phyloP scores from a whole-genome alignment of 2,888 invertebrate genomes.

The Zelleria hepariella region DNA sequence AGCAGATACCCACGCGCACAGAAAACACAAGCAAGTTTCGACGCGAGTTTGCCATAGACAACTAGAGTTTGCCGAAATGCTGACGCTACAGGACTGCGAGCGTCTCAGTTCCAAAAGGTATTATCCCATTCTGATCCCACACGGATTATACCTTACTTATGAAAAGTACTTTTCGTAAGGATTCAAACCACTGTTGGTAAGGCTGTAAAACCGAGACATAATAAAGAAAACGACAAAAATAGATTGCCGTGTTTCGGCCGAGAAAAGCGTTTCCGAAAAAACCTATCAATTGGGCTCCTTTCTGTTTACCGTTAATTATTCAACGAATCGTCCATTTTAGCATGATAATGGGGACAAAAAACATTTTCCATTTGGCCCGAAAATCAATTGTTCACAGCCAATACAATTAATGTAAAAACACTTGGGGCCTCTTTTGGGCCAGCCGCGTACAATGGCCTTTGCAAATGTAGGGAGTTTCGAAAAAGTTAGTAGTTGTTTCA shows the following conservation, averaged over 20 bases:
- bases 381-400: background rate
- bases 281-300: background rate
- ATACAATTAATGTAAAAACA: conserved; percentile 5
- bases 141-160: too few relatives aligned
- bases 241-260: background rate
- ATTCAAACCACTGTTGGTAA: too few relatives aligned
- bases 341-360: conserved; percentile 7
- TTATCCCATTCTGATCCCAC: too few relatives aligned
- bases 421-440: background rate
- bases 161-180: too few relatives aligned
- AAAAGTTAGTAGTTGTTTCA: background rate
- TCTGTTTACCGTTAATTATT: conserved; percentile 3
- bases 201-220: too few relatives aligned
- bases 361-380: background rate
- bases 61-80: too few relatives aligned
- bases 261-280: background rate
- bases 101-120: too few relatives aligned
- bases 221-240: background rate
- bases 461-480: background rate
- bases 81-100: too few relatives aligned
- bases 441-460: background rate
- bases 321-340: background rate
- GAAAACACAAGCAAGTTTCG: too few relatives aligned
- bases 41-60: too few relatives aligned
- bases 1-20: too few relatives aligned